Conservation (phyloP, 1,140 invertebrate genomes). For the Megalonaias nervosa region DNA sequence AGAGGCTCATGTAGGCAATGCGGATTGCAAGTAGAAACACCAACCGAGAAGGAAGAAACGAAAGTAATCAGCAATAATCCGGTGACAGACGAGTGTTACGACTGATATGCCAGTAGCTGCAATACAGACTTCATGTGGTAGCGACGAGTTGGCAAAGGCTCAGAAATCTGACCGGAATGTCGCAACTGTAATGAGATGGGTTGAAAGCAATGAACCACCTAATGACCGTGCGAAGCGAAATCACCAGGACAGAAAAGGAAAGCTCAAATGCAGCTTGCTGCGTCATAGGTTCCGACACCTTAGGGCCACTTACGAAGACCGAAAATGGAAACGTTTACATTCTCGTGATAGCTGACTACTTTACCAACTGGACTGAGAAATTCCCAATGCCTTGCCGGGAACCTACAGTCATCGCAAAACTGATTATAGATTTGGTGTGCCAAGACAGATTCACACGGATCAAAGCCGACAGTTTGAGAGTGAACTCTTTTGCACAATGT, state of each 20-base stretch:
- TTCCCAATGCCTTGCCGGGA: constrained; percentile 45
- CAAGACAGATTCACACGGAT: constrained; percentile 61
- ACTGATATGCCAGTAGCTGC: too few species aligned
- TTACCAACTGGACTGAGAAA: constrained; percentile 44
- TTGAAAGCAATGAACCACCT: not conserved
- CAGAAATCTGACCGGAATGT: too few species aligned
- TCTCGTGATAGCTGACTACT: constrained; percentile 49
- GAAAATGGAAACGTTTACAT: constrained; percentile 40
- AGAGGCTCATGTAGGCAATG: constrained; percentile 4
- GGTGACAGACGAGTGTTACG: too few species aligned
- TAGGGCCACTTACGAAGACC: constrained; percentile 2
- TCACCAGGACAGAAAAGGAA: not conserved
- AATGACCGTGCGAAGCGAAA: constrained; percentile 1
- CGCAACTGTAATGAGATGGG: too few species aligned
- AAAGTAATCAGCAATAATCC: not conserved
- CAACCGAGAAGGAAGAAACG: not conserved
- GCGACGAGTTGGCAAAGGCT: too few species aligned
- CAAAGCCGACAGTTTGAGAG: constrained; percentile 24
- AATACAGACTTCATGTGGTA: too few species aligned
- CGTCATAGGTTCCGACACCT: constrained; percentile 12
- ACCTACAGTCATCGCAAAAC: constrained; percentile 57
- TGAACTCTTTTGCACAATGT: constrained; percentile 50
- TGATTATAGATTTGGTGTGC: constrained; percentile 64
- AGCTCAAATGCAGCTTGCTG: not conserved
- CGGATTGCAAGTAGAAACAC: not conserved